Conservation (phyloP, 2,888 invertebrate species). For the Augochlorella aurata region DNA sequence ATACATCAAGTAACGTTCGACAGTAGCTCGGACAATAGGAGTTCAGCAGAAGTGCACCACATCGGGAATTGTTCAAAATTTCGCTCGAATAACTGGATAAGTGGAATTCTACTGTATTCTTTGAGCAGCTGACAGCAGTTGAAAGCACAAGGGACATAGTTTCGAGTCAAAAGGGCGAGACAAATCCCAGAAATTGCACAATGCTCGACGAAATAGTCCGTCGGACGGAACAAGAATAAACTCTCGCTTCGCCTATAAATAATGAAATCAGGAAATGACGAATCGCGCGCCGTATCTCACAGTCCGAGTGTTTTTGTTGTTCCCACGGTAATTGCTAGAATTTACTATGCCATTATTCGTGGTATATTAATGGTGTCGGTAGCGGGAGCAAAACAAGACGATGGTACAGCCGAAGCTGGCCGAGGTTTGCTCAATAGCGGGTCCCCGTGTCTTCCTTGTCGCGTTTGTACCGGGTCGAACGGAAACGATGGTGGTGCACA, state of each 20-base stretch:
- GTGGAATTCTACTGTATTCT: no score
- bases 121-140: neutral
- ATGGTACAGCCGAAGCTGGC: neutral
- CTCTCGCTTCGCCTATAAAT: slow-evolving; percentile 6
- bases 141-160: neutral
- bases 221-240: neutral
- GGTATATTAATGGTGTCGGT: slow-evolving; percentile 18
- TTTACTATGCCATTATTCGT: slow-evolving; percentile 14
- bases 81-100: no score
- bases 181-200: neutral
- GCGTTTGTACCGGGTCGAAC: slow-evolving; percentile 26
- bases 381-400: slow-evolving; percentile 4
- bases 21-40: no score
- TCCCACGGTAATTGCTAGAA: slow-evolving; percentile 14
- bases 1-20: no score
- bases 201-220: neutral
- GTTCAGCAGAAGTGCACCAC: no score
- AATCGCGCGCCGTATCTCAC: neutral
- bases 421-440: slow-evolving; percentile 14
- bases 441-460: slow-evolving; percentile 13
- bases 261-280: slow-evolving; percentile 4
- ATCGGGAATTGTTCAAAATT: no score
- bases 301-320: slow-evolving; percentile 1
- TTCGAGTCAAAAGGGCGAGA: neutral
- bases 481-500: slow-evolving; percentile 25